phyloP scores from a whole-genome alignment of 2,113 vertebrate genomes.

The Mola mola region DNA sequence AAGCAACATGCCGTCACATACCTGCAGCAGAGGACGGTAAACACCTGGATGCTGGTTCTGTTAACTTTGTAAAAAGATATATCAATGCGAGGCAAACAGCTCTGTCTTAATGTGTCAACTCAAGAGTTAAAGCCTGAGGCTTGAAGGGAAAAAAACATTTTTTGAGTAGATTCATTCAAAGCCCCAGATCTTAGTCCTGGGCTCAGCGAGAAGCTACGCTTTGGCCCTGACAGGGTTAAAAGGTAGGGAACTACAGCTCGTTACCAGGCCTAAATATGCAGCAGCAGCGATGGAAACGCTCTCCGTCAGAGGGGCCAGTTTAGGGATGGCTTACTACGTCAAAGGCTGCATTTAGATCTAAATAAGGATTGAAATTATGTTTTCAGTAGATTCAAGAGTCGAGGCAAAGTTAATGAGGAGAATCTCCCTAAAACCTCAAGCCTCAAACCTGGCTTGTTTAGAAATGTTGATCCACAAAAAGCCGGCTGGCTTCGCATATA shows the following conservation, averaged over 20 bases:
- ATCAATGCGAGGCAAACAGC: neutral
- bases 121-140: neutral
- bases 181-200: neutral
- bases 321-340: neutral
- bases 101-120: neutral
- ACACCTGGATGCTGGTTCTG: neutral
- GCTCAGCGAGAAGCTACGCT: neutral
- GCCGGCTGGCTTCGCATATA: slow-evolving; percentile 19
- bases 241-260: slow-evolving; percentile 4
- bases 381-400: slow-evolving; percentile 36
- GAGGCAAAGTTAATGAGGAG: slow-evolving; percentile 46
- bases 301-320: slow-evolving; percentile 34
- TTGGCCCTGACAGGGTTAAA: slow-evolving; percentile 10
- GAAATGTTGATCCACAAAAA: slow-evolving; percentile 52
- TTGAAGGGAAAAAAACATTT: neutral
- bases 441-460: slow-evolving; percentile 29
- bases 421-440: slow-evolving; percentile 25
- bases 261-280: neutral
- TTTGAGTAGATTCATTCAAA: neutral
- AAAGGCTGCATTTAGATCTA: slow-evolving; percentile 29
- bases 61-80: slow-evolving; percentile 1
- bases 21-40: slow-evolving; percentile 72
- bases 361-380: slow-evolving; percentile 39
- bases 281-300: slow-evolving; percentile 23
- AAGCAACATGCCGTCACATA: slow-evolving; percentile 95